Conservation (phyloP, 92 coral and sea anemone genomes). For the Porites divaricata region DNA sequence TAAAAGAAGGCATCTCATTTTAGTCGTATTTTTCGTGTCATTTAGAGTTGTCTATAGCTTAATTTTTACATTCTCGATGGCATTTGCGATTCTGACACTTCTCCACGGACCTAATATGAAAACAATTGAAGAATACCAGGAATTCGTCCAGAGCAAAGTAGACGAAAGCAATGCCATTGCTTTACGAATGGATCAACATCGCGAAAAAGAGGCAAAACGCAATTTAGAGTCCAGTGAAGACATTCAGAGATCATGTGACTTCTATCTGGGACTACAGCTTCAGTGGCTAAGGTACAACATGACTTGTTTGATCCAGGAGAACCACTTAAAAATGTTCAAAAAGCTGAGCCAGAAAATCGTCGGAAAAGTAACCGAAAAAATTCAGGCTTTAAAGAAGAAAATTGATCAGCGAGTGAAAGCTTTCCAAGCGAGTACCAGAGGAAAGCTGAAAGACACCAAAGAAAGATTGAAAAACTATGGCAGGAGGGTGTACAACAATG, state of each 20-base stretch:
- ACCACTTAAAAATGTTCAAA: slow-evolving; percentile 69
- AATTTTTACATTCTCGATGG: slow-evolving; percentile 74
- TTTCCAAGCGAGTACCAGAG: slow-evolving; percentile 49
- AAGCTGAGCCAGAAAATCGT: slow-evolving; percentile 62
- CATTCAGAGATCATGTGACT: slow-evolving; percentile 78
- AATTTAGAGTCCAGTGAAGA: slow-evolving; percentile 62
- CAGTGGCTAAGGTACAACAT: slow-evolving; percentile 68
- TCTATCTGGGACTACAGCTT: slow-evolving; percentile 61
- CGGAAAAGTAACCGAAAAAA: slow-evolving; percentile 51
- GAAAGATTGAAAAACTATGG: slow-evolving; percentile 62
- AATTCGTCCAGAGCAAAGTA: slow-evolving; percentile 57
- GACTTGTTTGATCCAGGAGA: slow-evolving; percentile 72
- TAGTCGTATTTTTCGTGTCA: slow-evolving; percentile 60
- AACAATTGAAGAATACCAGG: slow-evolving; percentile 57
- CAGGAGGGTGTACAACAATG: slow-evolving; percentile 58
- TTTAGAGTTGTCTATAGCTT: slow-evolving; percentile 64
- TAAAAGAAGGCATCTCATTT: slow-evolving; percentile 71
- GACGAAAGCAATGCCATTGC: slow-evolving; percentile 61
- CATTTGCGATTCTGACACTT: slow-evolving; percentile 60
- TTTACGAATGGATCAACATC: slow-evolving; percentile 76
- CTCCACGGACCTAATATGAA: slow-evolving; percentile 71
- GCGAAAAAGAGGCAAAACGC: slow-evolving; percentile 70
- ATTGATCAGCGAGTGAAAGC: slow-evolving; percentile 33
- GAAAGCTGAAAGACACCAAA: slow-evolving; percentile 41
- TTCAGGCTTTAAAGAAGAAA: slow-evolving; percentile 41